Conservation (phyloP, 2,113 vertebrate genomes). For the Ictalurus furcatus region DNA sequence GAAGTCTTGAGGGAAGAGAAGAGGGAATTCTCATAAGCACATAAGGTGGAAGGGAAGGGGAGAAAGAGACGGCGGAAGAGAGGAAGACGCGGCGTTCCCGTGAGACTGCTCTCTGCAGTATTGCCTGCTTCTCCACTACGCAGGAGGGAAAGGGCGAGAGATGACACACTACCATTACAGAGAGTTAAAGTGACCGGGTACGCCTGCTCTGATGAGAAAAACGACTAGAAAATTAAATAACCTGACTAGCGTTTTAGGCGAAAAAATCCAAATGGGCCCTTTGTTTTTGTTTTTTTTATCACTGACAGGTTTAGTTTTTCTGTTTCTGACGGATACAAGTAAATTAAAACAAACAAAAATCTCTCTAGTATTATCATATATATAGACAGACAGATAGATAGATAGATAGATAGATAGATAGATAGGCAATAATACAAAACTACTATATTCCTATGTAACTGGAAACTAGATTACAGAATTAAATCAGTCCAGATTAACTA, state of each 20-base stretch:
- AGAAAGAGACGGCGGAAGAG: slow-evolving; percentile 3
- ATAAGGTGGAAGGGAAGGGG: background rate
- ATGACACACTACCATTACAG: slow-evolving; percentile 32
- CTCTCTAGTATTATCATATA: background rate
- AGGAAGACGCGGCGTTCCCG: background rate
- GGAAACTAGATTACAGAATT: no score
- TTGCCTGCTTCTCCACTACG: slow-evolving; percentile 18
- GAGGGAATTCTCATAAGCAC: slow-evolving; percentile 4
- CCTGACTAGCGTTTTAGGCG: background rate
- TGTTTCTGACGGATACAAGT: background rate
- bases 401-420: no score
- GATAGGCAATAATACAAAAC: no score
- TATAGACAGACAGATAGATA: no score
- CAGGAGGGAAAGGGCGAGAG: slow-evolving; percentile 15
- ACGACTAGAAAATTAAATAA: background rate
- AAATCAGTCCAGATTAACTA: no score
- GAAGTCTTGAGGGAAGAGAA: slow-evolving; percentile 1
- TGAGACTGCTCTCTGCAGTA: slow-evolving; percentile 17
- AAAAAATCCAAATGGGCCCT: background rate
- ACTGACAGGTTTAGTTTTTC: background rate
- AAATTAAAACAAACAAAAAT: background rate
- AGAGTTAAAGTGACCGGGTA: slow-evolving; percentile 6
- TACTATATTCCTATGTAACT: no score
- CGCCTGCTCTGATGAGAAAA: slow-evolving; percentile 1
- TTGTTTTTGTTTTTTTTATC: background rate